Base-by-base conservation (phyloP, 2,113 vertebrate genomes). In the Syrrhaptes paradoxus region DNA sequence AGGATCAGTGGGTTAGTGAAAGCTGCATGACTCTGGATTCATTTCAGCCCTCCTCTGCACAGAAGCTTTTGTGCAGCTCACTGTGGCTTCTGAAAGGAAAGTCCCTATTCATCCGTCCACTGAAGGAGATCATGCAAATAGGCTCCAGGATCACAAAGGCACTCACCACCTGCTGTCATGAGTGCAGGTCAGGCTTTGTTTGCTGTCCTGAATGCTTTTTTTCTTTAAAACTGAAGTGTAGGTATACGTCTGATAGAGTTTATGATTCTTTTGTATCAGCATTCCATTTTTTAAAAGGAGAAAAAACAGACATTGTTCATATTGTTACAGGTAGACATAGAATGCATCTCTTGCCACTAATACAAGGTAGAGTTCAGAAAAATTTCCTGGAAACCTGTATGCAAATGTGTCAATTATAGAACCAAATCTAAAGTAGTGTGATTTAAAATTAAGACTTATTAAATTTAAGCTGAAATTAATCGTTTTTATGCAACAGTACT, bases 91-190 rank as follows among this genome's bases (percentile, higher is more conserved):
- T 95, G 91, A 96, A 95, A 95, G 91, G 83, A 90, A 83, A 90
- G 88, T 95, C 93, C 70, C 77, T 85, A 97, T 97, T 96, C 89
- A 97, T 82, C 58, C 0, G 1, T 38, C 84, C 70, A 20, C 93
- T 89, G 93, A 89, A 87, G 96, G 96, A 93, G 93, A 92, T 87
- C 94, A 89, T 71, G 83, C 89, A 95, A 95, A 97, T 96, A 62
- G 91, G 91, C 94, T 87, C 66, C 83, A 78, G 86, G 83, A 95
- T 95, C 89, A 96, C 94, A 96, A 96, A 95, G 81, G 90, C 86
- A 21, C 32, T 68, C 73, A 54, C 89, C 94, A 93, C 96, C 89
- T 93, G 92, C 95, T 90, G 90, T 46, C 45, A 24, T 38, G 85
- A 94, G 76, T 1, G 8, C 73, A 93, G 93, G 92, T 94, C 90